Evolutionary conservation across 2,888 invertebrate genomes (phyloP), one percentile per base, ranked within the genome.

Genomic region (Odontomyia ornata): DNA sequence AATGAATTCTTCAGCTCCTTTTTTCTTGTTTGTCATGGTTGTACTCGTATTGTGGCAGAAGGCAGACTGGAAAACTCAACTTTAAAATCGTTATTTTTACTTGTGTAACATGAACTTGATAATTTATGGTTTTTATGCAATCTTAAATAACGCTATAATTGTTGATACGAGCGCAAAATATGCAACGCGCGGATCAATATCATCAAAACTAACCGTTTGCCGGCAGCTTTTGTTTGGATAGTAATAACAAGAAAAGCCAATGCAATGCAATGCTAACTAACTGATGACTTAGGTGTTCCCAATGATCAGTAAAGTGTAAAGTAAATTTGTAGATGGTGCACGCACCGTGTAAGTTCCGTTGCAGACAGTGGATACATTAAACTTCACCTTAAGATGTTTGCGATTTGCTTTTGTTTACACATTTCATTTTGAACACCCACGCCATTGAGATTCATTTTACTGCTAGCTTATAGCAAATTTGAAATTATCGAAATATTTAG

Each of bases 31-130:
- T 4, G 52, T 52, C 7, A 4, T 18, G 52, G 3, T 18, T 9
- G 5, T 52, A n/a, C n/a, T 52, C 18, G 52, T 52, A 9, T 18
- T 52, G 3, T n/a, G n/a, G n/a, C n/a, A n/a, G n/a, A n/a, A n/a
- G n/a, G n/a, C n/a, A n/a, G n/a, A n/a, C 36, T 36, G 9, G 5
- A 36, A 36, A 36, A 36, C 36, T 52, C 52, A n/a, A 52, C 52
- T 52, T 52, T 15, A 18, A 52, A 52, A 3, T 36, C 52, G 13
- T 52, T 4, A 52, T 52, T 13, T 36, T 9, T 18, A 15, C 52
- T 52, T 52, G 52, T 52, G 18, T 52, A 52, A 52, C 52, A 52
- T 52, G 52, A 52, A 52, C 52, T 52, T 52, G 52, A 52, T 52
- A 52, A 52, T 52, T 52, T 52, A 52, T 52, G 15, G n/a, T 15